A percentile compares a stretch with the other conserved stretches of the same genome.
Evolutionary conservation across 2,113 vertebrate genomes (phyloP).

Genomic region (Puntigrus tetrazona): DNA sequence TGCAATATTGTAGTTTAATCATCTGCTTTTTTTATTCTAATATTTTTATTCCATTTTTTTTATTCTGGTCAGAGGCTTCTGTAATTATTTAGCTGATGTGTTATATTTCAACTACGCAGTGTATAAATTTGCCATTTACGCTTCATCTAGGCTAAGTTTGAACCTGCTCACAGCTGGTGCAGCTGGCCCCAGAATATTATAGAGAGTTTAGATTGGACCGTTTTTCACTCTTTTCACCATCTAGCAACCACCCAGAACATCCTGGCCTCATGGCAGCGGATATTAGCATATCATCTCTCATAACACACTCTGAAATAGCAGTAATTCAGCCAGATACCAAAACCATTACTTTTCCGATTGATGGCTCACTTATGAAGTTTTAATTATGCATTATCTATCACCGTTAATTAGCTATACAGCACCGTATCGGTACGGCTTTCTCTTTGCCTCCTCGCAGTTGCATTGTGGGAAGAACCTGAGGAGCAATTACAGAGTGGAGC

Average conservation of each 20-base stretch:
- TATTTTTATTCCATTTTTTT: too few species aligned
- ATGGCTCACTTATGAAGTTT: slow-evolving; percentile 54
- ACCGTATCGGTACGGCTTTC: slow-evolving; percentile 37
- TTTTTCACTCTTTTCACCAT: background rate
- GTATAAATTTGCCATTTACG: background rate
- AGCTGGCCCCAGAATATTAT: background rate
- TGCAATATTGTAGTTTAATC: too few species aligned
- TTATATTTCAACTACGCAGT: too few species aligned
- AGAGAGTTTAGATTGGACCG: background rate
- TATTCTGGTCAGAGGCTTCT: too few species aligned
- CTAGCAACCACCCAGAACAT: background rate
- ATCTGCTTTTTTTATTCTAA: too few species aligned
- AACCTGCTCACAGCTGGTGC: background rate
- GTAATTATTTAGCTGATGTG: too few species aligned
- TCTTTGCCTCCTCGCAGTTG: background rate
- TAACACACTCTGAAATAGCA: background rate
- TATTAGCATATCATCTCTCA: background rate
- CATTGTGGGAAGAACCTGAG: slow-evolving; percentile 21
- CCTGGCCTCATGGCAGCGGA: background rate
- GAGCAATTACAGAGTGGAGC: slow-evolving; percentile 40
- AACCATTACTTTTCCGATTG: slow-evolving; percentile 31
- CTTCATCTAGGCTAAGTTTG: background rate
- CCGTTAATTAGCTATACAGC: slow-evolving; percentile 47
- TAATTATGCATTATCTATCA: slow-evolving; percentile 57
- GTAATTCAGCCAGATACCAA: slow-evolving; percentile 7